Percentiles rank a stretch among this genome's conserved stretches.
Conservation (phyloP, 1,140 invertebrate genomes). For the Pseudomyrmex cubaensis region DNA sequence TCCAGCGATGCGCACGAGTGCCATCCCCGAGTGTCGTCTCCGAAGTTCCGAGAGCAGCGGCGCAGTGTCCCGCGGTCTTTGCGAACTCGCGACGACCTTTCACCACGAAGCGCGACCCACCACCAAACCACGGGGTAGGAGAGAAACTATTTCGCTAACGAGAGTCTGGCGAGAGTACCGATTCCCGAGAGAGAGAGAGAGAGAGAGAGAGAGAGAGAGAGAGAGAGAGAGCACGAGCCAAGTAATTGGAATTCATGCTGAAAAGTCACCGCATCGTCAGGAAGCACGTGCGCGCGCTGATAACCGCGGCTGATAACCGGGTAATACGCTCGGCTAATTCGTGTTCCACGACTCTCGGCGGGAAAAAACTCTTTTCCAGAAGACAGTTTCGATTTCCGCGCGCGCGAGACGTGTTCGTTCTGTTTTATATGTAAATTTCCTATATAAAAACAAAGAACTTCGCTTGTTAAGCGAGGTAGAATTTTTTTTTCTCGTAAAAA, state of each 20-base stretch:
- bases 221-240: not conserved
- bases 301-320: conserved; percentile 35
- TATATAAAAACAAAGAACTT: no score
- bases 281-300: conserved; percentile 4
- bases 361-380: no score
- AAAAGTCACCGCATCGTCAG: not conserved
- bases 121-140: not conserved
- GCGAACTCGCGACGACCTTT: conserved; percentile 24
- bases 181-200: not conserved
- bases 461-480: no score
- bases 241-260: conserved; percentile 49
- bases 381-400: not conserved
- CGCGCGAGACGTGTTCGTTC: not conserved
- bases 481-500: no score
- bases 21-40: not conserved
- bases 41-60: conserved; percentile 36
- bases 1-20: conserved; percentile 39
- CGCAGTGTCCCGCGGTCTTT: conserved; percentile 27
- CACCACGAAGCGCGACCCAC: conserved; percentile 17
- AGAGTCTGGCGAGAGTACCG: conserved; percentile 4
- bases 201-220: no score
- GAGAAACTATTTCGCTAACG: conserved; percentile 50
- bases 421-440: not conserved
- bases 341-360: not conserved
- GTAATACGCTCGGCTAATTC: not conserved